Base-by-base conservation (phyloP, 2,888 invertebrate species). In the Parnassius orleans region DNA sequence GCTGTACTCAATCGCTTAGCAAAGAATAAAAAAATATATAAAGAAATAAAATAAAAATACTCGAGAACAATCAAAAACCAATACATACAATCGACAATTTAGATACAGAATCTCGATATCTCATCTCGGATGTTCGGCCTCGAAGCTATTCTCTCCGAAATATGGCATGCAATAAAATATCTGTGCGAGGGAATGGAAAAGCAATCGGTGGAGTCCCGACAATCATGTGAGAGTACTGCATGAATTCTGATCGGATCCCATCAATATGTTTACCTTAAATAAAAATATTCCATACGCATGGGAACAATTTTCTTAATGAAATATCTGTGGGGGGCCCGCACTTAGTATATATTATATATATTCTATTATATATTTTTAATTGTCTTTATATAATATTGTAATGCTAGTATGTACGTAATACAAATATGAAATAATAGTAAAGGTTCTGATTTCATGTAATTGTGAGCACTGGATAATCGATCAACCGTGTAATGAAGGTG, bases 111-210 rank as follows among this genome's bases (percentile, higher is more conserved):
- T 77, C 75, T 73, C 74, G 76, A 82, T 83, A 84, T 79, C 79
- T 81, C 81, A 83, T 83, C 33, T 33, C 75, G 75, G 70, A 73
- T 73, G 76, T 68, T 69, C 69, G 74, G 65, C 72, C 72, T 70
- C 74, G 74, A 74, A 77, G 80, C 82, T 80, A 80, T 84, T 74
- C 77, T 78, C 73, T 71, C 73, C 79, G 80, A 89, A 83, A 89
- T 89, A 87, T 86, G 80, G 82, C 80, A 76, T 77, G 83, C 83
- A 87, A 89, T 90, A 90, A 90, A 90, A 90, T 84, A 83, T 77
- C 83, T 79, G 84, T 81, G 80, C 74, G 72, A 78, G 81, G 79
- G 82, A 88, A 87, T 84, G 81, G 83, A 79, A 83, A 77, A 83
- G 83, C 83, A 77, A 86, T 84, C 78, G 78, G 75, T 72, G 71